Conservation (phyloP, 2,888 invertebrate genomes). For the Mystacides longicornis region DNA sequence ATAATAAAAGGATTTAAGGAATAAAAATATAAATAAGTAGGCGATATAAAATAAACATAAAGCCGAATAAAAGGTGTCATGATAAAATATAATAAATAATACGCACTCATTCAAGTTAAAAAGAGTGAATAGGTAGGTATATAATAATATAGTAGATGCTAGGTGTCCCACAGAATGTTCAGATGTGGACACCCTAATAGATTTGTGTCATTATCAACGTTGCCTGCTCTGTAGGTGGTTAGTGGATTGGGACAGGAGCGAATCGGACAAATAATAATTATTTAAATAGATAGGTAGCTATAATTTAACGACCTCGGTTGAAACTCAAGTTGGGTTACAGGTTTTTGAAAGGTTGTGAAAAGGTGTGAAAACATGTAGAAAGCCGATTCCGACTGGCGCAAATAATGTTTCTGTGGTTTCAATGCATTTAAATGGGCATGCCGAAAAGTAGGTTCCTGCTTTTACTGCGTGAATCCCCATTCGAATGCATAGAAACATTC, state of each 20-base stretch:
- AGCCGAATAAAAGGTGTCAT: constrained; percentile 17
- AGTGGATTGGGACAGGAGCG: neutral
- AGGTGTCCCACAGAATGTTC: constrained; percentile 23
- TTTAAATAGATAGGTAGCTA: no score
- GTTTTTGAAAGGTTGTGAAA: no score
- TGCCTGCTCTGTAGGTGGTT: constrained; percentile 14
- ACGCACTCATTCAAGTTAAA: constrained; percentile 15
- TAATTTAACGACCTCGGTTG: no score
- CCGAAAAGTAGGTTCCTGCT: no score
- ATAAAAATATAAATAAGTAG: neutral
- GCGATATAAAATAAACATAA: neutral
- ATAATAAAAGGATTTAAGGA: neutral
- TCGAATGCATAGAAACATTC: no score
- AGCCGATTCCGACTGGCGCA: no score
- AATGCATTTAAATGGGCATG: no score
- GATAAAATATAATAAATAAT: constrained; percentile 24
- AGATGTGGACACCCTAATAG: constrained; percentile 23
- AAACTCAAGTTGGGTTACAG: no score
- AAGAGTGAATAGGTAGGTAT: neutral
- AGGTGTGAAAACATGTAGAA: no score
- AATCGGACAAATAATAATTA: no score
- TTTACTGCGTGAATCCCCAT: no score
- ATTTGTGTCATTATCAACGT: constrained; percentile 19
- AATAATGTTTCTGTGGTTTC: no score
- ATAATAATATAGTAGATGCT: neutral